Base-by-base conservation (phyloP, 2,113 vertebrate species). In the Bungarus multicinctus region DNA sequence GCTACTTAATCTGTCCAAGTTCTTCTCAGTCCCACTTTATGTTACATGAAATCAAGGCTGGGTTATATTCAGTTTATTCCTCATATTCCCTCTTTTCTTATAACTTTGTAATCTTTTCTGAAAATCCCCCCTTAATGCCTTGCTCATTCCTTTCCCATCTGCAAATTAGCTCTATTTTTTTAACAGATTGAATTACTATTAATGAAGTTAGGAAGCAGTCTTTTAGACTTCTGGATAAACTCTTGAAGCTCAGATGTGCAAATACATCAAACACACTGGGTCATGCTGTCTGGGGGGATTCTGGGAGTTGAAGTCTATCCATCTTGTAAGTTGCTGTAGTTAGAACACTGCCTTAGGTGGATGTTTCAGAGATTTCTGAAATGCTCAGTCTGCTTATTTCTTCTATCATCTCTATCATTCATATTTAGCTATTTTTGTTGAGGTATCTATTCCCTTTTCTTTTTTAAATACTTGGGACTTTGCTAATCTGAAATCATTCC, bases 401-500 rank as follows among this genome's bases (percentile, higher is more conserved):
- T 9, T 20, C 6, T 27, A 2, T 23, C 47, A 74, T 74, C 25
- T 22, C 45, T 69, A 22, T 74, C 18, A 23, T 74, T 14, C 30
- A 43, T 30, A 16, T 47, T 89, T 23, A 25, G 89, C 92, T 25
- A 69, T 60, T 91, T 0, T 0, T 0, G 45, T 22, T 92, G 93
- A 45, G n/a, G 88, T 60, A 93, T 91, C 93, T 6, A 39, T 74
- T 39, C n/a, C 43, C 6, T 93, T 92, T 90, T 90, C 90, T 94
- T 57, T 57, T 92, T 74, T 34, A 74, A 90, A 4, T 50, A n/a
- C 50, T 47, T 64, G 23, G 20, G 20, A n/a, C 7, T 64, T 45
- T 27, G 25, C 57, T 89, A 47, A 16, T 90, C 89, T 69, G 58
- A 90, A 69, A 16, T 52, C 9, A 90, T 52, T 60, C 16, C 50